These are phyloP conservation scores for Phengaris alcon DNA, from an alignment of 2,888 invertebrate species.

Conservation along the genomic window DNA sequence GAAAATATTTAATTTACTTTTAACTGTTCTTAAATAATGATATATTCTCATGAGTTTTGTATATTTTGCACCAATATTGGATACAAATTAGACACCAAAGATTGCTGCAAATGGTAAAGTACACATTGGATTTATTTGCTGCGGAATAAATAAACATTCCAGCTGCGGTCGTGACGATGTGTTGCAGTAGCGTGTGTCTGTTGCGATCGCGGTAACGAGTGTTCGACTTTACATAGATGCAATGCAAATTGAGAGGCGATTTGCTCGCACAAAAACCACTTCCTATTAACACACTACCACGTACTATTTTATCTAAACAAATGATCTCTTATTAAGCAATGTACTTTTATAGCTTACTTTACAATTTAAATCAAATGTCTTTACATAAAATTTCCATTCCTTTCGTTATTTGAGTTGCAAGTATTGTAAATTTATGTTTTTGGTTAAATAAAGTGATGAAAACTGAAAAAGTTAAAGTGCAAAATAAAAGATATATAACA, in stretches of 20 bases:
- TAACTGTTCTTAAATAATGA: background rate
- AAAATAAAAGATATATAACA: too few species aligned
- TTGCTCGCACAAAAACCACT: constrained; percentile 61
- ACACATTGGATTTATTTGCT: constrained; percentile 25
- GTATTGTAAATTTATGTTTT: too few species aligned
- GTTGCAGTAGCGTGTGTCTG: constrained; percentile 48
- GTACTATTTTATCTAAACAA: constrained; percentile 27
- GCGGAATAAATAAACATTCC: constrained; percentile 44
- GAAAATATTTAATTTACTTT: too few species aligned
- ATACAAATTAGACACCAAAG: constrained; percentile 20
- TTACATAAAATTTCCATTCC: background rate
- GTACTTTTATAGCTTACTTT: constrained; percentile 18
- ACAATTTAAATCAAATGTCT: constrained; percentile 7
- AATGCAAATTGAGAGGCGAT: constrained; percentile 69
- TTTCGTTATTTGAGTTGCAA: background rate
- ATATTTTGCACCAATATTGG: constrained; percentile 1
- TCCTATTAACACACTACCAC: constrained; percentile 45
- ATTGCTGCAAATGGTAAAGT: constrained; percentile 14
- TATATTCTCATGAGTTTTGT: background rate
- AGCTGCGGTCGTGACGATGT: constrained; percentile 57
- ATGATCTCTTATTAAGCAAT: constrained; percentile 16
- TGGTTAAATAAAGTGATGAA: too few species aligned
- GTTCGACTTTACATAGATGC: constrained; percentile 65
- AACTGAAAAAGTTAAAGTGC: too few species aligned
- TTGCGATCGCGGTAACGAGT: constrained; percentile 52